These are phyloP conservation scores for Neoaliturus tenellus DNA, from an alignment of 2,888 invertebrate genomes.

Conservation along the genomic window DNA sequence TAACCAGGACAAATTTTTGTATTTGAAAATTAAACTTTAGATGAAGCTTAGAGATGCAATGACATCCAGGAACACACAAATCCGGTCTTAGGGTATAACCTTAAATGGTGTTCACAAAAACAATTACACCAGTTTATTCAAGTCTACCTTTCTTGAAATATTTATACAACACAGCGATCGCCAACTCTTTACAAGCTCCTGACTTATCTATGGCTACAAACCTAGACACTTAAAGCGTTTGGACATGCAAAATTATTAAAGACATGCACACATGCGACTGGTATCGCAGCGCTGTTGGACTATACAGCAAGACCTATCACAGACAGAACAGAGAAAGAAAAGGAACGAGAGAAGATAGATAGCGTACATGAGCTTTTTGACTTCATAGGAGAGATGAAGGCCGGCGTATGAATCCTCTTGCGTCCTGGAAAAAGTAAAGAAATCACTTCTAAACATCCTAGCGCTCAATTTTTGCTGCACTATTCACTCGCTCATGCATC, in stretches of 20 bases:
- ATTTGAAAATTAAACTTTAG: no score
- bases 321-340: constrained; percentile 54
- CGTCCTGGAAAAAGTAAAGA: constrained; percentile 82
- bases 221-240: constrained; percentile 23
- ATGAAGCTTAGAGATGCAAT: no score
- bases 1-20: no score
- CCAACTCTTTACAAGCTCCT: background rate
- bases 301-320: constrained; percentile 23
- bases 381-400: constrained; percentile 99
- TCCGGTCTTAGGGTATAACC: no score
- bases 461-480: background rate
- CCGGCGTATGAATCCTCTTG: constrained; percentile 97
- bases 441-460: constrained; percentile 68
- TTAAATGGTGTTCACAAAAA: no score
- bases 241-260: constrained; percentile 35
- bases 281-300: background rate
- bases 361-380: constrained; percentile 99
- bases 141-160: no score
- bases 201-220: constrained; percentile 27
- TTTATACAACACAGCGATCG: background rate
- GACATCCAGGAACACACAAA: no score
- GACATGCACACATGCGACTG: constrained; percentile 34
- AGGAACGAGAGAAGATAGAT: constrained; percentile 62
- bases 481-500: no score
- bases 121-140: no score